phyloP scores from a whole-genome alignment of 2,113 vertebrate genomes.

The Stercorarius parasiticus region DNA sequence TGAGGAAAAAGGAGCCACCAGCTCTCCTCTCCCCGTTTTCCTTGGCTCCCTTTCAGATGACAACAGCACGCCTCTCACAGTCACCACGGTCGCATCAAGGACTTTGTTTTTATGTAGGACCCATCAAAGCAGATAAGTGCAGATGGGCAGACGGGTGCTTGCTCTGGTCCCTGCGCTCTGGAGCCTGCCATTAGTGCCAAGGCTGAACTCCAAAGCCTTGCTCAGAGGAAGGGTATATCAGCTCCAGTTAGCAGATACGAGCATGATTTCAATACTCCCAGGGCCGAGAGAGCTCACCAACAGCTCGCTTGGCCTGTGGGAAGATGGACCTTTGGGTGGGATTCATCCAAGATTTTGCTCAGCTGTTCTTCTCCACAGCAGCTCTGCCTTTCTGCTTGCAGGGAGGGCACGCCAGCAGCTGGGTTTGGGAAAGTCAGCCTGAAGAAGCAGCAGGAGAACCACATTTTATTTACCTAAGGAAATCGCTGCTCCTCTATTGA shows the following conservation, averaged over 20 bases:
- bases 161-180: background rate
- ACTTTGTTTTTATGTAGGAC: background rate
- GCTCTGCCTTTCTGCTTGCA: background rate
- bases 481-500: background rate
- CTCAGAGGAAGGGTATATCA: background rate
- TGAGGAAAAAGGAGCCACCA: background rate
- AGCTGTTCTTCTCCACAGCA: background rate
- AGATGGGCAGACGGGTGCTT: background rate
- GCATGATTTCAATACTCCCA: background rate
- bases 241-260: background rate
- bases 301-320: background rate
- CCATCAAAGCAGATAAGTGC: background rate
- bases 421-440: background rate
- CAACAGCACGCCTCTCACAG: background rate
- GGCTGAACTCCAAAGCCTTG: background rate
- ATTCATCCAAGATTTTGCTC: background rate
- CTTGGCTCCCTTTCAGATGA: background rate
- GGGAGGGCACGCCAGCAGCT: background rate
- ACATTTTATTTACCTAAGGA: background rate
- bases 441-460: background rate
- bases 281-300: background rate
- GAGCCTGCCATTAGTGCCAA: background rate
- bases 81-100: background rate
- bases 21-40: fast-evolving
- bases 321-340: background rate